Evolutionary conservation across 2,113 vertebrate species (phyloP).

Genomic region (Formicarius rufipectus): DNA sequence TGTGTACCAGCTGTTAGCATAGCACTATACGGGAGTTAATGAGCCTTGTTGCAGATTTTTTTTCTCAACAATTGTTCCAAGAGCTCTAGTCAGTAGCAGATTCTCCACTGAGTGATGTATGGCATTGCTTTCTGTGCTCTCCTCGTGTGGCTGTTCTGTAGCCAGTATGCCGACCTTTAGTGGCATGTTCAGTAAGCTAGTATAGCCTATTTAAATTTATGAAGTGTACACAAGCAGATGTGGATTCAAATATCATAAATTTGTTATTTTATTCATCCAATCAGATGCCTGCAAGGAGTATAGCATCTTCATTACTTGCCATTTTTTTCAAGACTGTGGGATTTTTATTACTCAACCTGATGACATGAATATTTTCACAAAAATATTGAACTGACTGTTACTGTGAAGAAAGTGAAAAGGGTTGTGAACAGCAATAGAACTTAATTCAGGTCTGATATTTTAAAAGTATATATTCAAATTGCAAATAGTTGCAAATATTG

Average conservation of each 20-base stretch:
- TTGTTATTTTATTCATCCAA: not conserved
- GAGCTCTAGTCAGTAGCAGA: not conserved
- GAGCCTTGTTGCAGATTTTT: not conserved
- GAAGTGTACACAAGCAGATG: not conserved
- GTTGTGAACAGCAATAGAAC: not conserved
- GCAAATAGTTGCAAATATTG: not conserved
- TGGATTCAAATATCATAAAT: not conserved
- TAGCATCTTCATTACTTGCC: not conserved
- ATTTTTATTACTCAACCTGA: not conserved
- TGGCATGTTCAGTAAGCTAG: not conserved
- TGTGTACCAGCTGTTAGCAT: conserved; percentile 41
- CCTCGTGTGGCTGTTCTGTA: not conserved
- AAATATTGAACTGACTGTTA: not conserved
- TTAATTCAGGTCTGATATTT: not conserved
- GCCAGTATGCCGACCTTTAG: not conserved
- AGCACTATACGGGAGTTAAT: not conserved
- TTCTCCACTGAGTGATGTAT: conserved; percentile 7
- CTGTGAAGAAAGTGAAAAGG: not conserved
- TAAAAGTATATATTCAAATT: not conserved
- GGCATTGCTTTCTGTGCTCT: not conserved
- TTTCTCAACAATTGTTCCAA: not conserved
- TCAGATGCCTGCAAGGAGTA: not conserved
- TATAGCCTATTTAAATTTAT: not conserved
- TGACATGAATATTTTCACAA: not conserved
- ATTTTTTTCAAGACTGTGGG: not conserved